Evolutionary conservation across 2,888 invertebrate species (phyloP), one percentile per base, ranked within the genome.

Genomic region (Stenichneumon culpator): DNA sequence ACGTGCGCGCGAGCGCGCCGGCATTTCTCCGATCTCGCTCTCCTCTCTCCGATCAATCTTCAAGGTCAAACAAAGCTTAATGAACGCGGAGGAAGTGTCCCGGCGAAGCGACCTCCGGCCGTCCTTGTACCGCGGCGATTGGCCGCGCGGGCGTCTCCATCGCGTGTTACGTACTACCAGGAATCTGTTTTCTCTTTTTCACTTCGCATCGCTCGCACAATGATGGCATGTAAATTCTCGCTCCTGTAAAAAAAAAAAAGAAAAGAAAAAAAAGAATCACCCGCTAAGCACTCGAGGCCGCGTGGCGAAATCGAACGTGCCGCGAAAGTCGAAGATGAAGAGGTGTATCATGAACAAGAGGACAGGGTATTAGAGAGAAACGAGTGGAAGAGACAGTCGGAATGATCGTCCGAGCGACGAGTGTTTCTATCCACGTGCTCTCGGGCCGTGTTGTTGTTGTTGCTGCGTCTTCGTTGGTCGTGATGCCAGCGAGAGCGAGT

Each of bases 361-460:
- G 39, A 67, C 3, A 22, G 22, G 11, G 75, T 25, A 11, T 16
- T 3, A 28, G 50, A 28, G 14, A 63, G 22, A 57, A 68, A 50
- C n/a, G 39, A 73, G 50, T 14, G 52, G 36, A 67, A 67, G 32
- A 67, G 39, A 52, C 19, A 52, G 44, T 52, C 63, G 63, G 60
- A 47, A 74, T 57, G 19, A 39, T 69, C 28, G 32, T 25, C 54
- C 36, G 50, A 36, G 54, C 67, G 72, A 25, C 22, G n/a, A 22
- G 50, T 60, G 22, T 16, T 39, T 16, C 77, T 7, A 86, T 91
- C 91, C 92, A 92, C 92, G 92, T 92, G 92, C 88, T 89, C 72
- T 47, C 68, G 28, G 39, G 89, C 84, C 89, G 89, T 92, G 89
- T 92, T 90, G 88, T 89, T 89, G 86, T 90, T 92, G 89, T 92